Percentiles rank a stretch among this genome's conserved stretches.
Evolutionary conservation across 2,797 vertebrate genomes (phyloP).

Genomic region (Peromyscus aztecus): DNA sequence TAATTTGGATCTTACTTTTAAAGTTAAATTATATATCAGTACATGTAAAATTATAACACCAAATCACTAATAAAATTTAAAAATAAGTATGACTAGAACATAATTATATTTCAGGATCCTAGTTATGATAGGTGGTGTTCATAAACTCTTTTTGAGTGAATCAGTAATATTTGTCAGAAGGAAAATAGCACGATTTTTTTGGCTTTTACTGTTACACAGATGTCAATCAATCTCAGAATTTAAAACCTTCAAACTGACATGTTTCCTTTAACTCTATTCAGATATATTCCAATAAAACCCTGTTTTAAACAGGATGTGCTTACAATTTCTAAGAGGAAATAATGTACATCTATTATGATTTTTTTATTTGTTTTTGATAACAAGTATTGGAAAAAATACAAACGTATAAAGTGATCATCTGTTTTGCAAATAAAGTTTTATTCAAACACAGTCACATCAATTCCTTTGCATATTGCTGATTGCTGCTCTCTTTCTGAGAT

Average conservation of each 20-base stretch:
- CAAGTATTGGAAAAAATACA: not conserved
- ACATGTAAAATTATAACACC: not conserved
- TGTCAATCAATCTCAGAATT: not conserved
- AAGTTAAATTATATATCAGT: not conserved
- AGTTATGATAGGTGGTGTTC: not conserved
- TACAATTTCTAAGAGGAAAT: not conserved
- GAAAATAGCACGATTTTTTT: not conserved
- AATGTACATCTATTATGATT: fast-evolving
- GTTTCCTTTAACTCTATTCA: not conserved
- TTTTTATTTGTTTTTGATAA: not conserved
- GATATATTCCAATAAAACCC: not conserved
- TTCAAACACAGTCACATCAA: not conserved
- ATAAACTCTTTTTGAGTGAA: not conserved
- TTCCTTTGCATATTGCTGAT: not conserved
- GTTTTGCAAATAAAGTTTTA: conserved; percentile 21
- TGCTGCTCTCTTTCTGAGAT: not conserved
- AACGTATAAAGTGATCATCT: not conserved
- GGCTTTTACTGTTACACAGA: not conserved
- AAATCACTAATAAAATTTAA: not conserved
- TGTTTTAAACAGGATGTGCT: not conserved
- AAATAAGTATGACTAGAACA: not conserved
- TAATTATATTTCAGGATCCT: not conserved
- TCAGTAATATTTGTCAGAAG: not conserved
- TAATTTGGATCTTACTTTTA: not conserved
- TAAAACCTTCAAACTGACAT: not conserved